Percentiles rank a stretch among this genome's conserved stretches.
These are phyloP conservation scores for Pygmarrhopalites habei DNA, from an alignment of 1,140 invertebrate genomes.

Conservation along the genomic window DNA sequence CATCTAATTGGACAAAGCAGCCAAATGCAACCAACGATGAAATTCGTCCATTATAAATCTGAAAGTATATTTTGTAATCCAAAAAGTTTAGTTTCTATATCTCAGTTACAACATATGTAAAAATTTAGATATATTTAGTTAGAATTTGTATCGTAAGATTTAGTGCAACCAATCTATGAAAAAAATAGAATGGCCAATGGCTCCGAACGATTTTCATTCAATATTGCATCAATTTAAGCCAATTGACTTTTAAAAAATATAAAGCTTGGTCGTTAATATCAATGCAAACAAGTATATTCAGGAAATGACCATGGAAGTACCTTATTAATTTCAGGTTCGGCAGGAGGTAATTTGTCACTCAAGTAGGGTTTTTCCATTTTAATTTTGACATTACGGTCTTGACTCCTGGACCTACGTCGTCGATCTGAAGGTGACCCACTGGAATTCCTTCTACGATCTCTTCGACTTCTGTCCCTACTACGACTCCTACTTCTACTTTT, in stretches of 20 bases:
- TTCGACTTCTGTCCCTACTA: constrained; percentile 37
- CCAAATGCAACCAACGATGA: constrained; percentile 95
- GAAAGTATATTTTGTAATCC: too few relatives aligned
- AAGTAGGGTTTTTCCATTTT: constrained; percentile 42
- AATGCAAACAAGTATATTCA: too few relatives aligned
- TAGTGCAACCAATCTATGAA: too few relatives aligned
- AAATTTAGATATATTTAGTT: too few relatives aligned
- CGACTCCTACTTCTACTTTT: constrained; percentile 40
- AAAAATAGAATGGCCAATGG: too few relatives aligned
- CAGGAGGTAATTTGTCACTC: constrained; percentile 47
- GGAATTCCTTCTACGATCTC: constrained; percentile 41
- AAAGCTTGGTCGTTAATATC: too few relatives aligned
- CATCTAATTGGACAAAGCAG: constrained; percentile 94
- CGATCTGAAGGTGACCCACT: constrained; percentile 41
- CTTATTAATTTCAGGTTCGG: constrained; percentile 50
- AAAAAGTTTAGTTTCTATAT: too few relatives aligned
- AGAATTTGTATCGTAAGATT: too few relatives aligned
- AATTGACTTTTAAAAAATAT: too few relatives aligned
- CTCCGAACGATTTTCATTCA: too few relatives aligned
- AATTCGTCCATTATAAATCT: constrained; percentile 91
- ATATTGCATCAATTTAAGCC: too few relatives aligned
- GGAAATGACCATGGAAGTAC: too few relatives aligned
- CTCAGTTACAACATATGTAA: constrained; percentile 20
- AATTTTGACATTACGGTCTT: constrained; percentile 34
- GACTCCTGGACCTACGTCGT: constrained; percentile 26